Evolutionary conservation across 2,797 vertebrate genomes (phyloP), one percentile per base, ranked within the genome.

Genomic region (Anolis apletophallus): DNA sequence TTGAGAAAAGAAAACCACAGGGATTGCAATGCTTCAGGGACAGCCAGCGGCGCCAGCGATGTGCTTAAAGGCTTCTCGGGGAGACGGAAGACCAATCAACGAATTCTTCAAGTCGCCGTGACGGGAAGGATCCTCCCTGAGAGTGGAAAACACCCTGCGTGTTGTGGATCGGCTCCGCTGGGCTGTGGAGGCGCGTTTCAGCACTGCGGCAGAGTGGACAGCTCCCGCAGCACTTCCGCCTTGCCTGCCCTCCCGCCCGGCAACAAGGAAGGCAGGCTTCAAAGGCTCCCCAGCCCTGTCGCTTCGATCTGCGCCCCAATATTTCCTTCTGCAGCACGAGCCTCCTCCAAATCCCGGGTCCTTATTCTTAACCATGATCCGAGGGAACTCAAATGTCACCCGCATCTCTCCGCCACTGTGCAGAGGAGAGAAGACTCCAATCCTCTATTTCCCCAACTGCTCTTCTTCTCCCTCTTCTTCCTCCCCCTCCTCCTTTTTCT

Each of bases 151-250:
- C 19, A 17, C 8, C 36, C 36, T 68, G 73, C 13, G 7, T 12
- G 50, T 16, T 5, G 2, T 34, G 52, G 19, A 16, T 54, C 40
- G 3, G 57, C 11, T 40, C 80, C 55, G 36, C 19, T 3, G 75
- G 55, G 69, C 67, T 12, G 55, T 26, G 32, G 68, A 5, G 11
- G 21, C 90, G 95, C 95, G 95, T 94, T 95, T 95, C 95, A 95
- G 94, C 96, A 95, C 95, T 97, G 97, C 97, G 94, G 95, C 95
- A 96, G 96, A 97, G 93, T 87, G 95, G 96, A 96, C 95, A 96
- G 94, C 92, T 96, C 95, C 95, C n/a, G 1, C 75, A 54, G 54
- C 86, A 29, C 19, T 61, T 61, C 73, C 54, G 68, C 36, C 32
- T 5, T 40, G 26, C 29, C 21, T 34, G 57, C 23, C 32, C 23